These are phyloP conservation scores for Adela reaumurella DNA, from an alignment of 2,888 invertebrate species.

Conservation along the genomic window DNA sequence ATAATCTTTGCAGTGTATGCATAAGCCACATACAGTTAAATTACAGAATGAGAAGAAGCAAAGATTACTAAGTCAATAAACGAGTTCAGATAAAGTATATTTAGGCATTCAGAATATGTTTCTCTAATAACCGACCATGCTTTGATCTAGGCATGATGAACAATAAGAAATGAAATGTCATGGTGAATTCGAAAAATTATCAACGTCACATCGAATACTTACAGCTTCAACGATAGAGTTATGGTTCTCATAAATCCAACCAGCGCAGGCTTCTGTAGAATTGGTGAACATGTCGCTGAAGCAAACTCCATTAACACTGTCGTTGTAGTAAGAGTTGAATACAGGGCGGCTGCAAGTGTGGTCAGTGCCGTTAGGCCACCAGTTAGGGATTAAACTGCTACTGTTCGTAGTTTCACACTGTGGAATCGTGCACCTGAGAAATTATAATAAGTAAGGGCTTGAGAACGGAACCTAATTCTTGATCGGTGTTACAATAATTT, in stretches of 20 bases:
- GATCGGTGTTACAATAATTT: no score
- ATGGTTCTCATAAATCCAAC: conserved; percentile 33
- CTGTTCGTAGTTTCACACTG: not conserved
- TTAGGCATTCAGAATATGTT: not conserved
- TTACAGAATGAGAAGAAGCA: no score
- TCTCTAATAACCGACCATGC: not conserved
- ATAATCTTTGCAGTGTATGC: no score
- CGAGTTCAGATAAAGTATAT: no score
- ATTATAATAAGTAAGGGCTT: no score
- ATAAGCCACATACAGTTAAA: no score
- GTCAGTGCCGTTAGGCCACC: not conserved
- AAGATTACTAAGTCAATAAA: no score
- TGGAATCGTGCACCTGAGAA: not conserved
- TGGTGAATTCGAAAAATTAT: not conserved
- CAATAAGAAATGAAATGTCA: no score
- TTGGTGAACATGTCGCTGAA: not conserved
- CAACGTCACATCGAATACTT: no score
- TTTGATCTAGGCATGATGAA: no score
- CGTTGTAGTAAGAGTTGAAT: not conserved
- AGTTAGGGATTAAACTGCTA: not conserved
- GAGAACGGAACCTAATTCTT: no score
- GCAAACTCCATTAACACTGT: not conserved
- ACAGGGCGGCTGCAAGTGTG: not conserved
- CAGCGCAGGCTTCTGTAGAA: conserved; percentile 17
- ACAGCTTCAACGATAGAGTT: conserved; percentile 35